These are phyloP conservation scores for Acronicta psi DNA, from an alignment of 2,888 invertebrate species.

Conservation along the genomic window DNA sequence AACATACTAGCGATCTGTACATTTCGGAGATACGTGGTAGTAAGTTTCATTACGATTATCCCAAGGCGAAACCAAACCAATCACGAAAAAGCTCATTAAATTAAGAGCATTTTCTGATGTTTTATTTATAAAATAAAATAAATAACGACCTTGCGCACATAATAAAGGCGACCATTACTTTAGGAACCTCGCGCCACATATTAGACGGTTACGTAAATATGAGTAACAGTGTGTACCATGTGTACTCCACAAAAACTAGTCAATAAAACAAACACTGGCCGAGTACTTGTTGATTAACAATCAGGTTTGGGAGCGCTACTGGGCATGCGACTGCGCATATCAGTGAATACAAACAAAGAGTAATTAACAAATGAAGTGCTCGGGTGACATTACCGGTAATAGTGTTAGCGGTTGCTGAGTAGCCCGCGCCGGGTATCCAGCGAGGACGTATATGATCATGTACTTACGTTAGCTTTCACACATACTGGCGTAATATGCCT, in stretches of 20 bases:
- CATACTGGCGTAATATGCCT: too few relatives aligned
- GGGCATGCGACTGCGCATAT: slow-evolving; percentile 37
- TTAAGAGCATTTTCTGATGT: slow-evolving; percentile 56
- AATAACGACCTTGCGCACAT: slow-evolving; percentile 73
- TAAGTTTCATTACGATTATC: background rate
- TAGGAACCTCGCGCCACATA: slow-evolving; percentile 78
- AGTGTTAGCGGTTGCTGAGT: too few relatives aligned
- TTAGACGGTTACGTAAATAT: slow-evolving; percentile 78
- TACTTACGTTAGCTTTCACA: too few relatives aligned
- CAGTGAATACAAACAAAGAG: slow-evolving; percentile 2
- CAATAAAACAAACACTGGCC: slow-evolving; percentile 72
- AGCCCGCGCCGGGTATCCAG: too few relatives aligned
- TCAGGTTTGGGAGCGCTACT: slow-evolving; percentile 65
- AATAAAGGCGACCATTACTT: slow-evolving; percentile 74
- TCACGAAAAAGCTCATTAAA: slow-evolving; percentile 48
- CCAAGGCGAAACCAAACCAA: slow-evolving; percentile 44
- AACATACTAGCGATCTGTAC: too few relatives aligned
- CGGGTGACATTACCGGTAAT: background rate
- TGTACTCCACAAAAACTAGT: slow-evolving; percentile 72
- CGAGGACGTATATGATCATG: too few relatives aligned
- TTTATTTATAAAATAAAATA: slow-evolving; percentile 51
- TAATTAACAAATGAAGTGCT: slow-evolving; percentile 8
- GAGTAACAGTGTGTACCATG: slow-evolving; percentile 66
- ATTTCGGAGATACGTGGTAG: too few relatives aligned
- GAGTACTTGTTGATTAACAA: slow-evolving; percentile 64